A percentile compares a stretch with the other conserved stretches of the same genome.
These are phyloP conservation scores for Chitala chitala DNA, from an alignment of 2,113 vertebrate genomes.

Conservation along the genomic window DNA sequence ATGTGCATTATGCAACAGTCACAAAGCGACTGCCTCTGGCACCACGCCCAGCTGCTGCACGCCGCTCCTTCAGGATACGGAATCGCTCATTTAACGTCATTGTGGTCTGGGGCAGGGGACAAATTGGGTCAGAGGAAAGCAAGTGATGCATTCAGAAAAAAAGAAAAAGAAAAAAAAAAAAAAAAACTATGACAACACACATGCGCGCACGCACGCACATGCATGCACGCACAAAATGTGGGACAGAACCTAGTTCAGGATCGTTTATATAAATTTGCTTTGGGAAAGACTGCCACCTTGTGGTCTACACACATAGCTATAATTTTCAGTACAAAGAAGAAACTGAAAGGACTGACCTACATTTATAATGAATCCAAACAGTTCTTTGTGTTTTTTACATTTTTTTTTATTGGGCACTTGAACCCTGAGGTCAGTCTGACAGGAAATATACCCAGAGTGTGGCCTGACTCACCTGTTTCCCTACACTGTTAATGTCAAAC, in stretches of 20 bases:
- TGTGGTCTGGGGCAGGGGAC: slow-evolving; percentile 65
- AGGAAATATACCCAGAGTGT: background rate
- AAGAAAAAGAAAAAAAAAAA: no score
- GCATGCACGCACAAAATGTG: background rate
- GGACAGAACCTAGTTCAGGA: no score
- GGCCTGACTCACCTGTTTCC: slow-evolving; percentile 74
- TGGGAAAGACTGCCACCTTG: background rate
- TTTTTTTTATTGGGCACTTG: no score
- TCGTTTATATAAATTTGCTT: background rate
- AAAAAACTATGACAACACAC: background rate
- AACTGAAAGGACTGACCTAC: no score
- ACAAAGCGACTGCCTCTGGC: slow-evolving; percentile 84
- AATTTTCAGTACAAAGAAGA: no score
- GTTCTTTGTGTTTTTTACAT: no score
- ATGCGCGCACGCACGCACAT: background rate
- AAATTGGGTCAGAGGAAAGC: background rate
- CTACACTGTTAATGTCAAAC: slow-evolving; percentile 95
- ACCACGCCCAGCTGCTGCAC: slow-evolving; percentile 61
- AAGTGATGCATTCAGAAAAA: background rate
- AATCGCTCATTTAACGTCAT: slow-evolving; percentile 93
- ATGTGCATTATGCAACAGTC: slow-evolving; percentile 68
- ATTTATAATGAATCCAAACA: no score
- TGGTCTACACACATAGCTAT: background rate
- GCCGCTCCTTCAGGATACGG: slow-evolving; percentile 85
- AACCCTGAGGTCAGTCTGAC: background rate